Percentiles rank a stretch among this genome's conserved stretches.
Evolutionary conservation across 2,797 vertebrate species (phyloP).

Genomic region (Urosaurus nigricauda): DNA sequence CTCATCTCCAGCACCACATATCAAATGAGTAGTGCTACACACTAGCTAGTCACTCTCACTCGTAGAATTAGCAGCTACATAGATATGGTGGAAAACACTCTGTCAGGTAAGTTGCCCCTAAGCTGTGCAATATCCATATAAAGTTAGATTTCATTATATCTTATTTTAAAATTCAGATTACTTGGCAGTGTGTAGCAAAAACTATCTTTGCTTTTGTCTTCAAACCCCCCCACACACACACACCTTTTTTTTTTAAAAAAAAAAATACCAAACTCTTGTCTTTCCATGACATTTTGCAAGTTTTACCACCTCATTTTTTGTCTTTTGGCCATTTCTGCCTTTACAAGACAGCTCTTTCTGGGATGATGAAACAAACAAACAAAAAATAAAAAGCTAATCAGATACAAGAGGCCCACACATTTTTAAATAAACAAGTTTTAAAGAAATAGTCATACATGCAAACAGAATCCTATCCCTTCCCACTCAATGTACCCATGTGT

Average conservation of each 20-base stretch:
- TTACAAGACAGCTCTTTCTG: neutral
- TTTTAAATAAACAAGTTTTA: neutral
- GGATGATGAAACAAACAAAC: neutral
- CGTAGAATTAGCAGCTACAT: neutral
- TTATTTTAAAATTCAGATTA: neutral
- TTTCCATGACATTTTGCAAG: slow-evolving; percentile 7
- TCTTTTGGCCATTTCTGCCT: neutral
- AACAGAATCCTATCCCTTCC: neutral
- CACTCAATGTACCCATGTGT: too few species aligned
- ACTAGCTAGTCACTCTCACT: neutral
- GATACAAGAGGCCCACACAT: neutral
- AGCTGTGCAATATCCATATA: too few species aligned
- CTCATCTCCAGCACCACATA: too few species aligned
- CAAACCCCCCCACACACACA: too few species aligned
- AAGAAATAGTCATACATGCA: neutral
- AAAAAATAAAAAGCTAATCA: neutral
- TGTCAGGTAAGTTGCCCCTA: too few species aligned
- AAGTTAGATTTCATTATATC: neutral
- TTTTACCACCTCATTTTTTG: neutral
- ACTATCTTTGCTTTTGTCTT: neutral
- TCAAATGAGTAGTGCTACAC: neutral
- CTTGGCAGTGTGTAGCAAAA: neutral
- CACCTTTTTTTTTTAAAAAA: neutral
- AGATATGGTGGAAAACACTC: neutral
- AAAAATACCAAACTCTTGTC: neutral